Percentiles rank a stretch among this genome's conserved stretches.
These are phyloP conservation scores for Romanogobio albipinnatus DNA, from an alignment of 2,113 vertebrate species.

Conservation along the genomic window DNA sequence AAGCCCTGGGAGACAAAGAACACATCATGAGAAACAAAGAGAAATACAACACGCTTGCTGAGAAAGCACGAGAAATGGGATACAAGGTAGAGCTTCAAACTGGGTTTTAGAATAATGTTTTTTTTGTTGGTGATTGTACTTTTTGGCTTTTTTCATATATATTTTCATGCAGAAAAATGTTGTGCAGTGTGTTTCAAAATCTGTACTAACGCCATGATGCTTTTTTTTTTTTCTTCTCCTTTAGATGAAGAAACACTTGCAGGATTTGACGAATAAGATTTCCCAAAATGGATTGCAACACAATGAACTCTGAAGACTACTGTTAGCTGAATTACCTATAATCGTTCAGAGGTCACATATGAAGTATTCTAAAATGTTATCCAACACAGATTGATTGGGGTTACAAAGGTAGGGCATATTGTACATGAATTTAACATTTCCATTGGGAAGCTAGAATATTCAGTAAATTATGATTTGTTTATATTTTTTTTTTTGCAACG, in stretches of 20 bases:
- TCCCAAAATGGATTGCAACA: slow-evolving; percentile 85
- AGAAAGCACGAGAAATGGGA: slow-evolving; percentile 90
- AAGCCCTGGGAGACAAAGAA: slow-evolving; percentile 83
- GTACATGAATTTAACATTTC: neutral
- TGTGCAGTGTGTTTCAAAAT: neutral
- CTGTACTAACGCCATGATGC: neutral
- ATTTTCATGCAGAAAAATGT: neutral
- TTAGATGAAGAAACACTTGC: slow-evolving; percentile 96
- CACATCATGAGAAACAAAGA: slow-evolving; percentile 87
- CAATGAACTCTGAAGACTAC: slow-evolving; percentile 85
- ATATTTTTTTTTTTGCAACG: neutral
- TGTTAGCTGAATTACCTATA: neutral
- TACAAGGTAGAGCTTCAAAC: slow-evolving; percentile 84
- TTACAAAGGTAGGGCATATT: neutral
- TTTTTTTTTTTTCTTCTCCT: slow-evolving; percentile 39
- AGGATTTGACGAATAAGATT: slow-evolving; percentile 89
- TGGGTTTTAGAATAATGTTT: neutral
- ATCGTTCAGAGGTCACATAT: neutral
- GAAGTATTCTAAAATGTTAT: neutral
- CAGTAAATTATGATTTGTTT: neutral
- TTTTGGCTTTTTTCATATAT: neutral
- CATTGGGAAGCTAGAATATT: neutral
- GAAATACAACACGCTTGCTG: slow-evolving; percentile 84
- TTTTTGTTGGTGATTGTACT: neutral
- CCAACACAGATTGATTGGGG: neutral